Base-by-base conservation (phyloP, 2,113 vertebrate genomes). In the Axis porcinus region DNA sequence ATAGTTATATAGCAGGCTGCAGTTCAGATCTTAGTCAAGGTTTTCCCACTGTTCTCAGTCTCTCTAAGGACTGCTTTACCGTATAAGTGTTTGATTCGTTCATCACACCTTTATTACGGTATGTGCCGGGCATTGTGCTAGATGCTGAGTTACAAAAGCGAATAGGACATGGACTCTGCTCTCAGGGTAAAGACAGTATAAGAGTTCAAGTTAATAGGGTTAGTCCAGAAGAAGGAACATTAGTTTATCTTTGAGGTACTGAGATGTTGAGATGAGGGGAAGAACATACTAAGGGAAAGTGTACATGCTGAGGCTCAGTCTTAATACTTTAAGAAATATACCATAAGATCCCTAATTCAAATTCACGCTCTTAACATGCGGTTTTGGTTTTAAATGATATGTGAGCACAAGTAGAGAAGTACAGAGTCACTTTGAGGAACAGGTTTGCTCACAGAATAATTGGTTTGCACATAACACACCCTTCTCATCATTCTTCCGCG, bases 251-350 rank as follows among this genome's bases (percentile, higher is more conserved):
- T 91, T 47, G 17, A 89, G n/a, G 10, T 85, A 5, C 58, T 19
- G 30, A 96, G 30, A 88, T 89, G 9, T 10, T 95, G 2, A 67
- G 36, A 27, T 62, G 9, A 64, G 40, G 52, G 50, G 15, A 76
- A 87, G 47, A 94, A 93, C n/a, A 64, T 85, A 90, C n/a, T 88
- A 79, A 70, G n/a, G 5, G 27, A 28, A 89, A 23, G 45, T 70
- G 16, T 83, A 13, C n/a, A 45, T 88, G 84, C 28, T 23, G 88
- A 94, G 52, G 5, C 45, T 91, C 45, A 64, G 6, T 96, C 57
- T 89, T 58, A 92, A 84, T 58, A 82, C 47, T 47, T 74, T 96
- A 86, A 97, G n/a, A 50, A 95, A 74, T 87, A 62, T 40, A 28
- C 67, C 27, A 70, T 86, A 52, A 93, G 62, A 85, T 5, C 84